Percentiles rank a stretch among this genome's conserved stretches.
Conservation (phyloP, 2,113 vertebrate genomes). For the Trematomus loennbergii region DNA sequence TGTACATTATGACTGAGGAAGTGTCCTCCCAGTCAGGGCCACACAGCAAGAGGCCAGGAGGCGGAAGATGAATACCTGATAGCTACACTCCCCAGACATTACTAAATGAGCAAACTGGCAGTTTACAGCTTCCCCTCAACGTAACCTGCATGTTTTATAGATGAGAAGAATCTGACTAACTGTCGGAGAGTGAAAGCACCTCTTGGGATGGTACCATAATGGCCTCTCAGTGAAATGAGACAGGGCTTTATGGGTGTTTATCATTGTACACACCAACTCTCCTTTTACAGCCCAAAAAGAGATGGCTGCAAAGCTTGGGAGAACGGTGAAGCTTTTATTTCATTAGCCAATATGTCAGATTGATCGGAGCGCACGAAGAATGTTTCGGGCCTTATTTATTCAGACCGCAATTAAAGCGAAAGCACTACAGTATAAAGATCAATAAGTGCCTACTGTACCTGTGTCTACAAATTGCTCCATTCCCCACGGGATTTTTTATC, state of each 20-base stretch:
- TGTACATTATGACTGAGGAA: slow-evolving; percentile 71
- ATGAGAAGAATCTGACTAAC: slow-evolving; percentile 78
- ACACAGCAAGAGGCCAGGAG: slow-evolving; percentile 63
- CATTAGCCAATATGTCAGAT: slow-evolving; percentile 69
- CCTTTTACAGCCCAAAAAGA: slow-evolving; percentile 67
- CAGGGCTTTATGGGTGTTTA: slow-evolving; percentile 77
- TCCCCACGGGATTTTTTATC: slow-evolving; percentile 50
- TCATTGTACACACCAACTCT: slow-evolving; percentile 73
- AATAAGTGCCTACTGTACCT: slow-evolving; percentile 57
- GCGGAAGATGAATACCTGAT: slow-evolving; percentile 78
- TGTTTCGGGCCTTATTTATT: slow-evolving; percentile 68
- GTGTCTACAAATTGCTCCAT: slow-evolving; percentile 48
- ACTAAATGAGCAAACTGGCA: slow-evolving; percentile 81
- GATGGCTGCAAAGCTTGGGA: slow-evolving; percentile 60
- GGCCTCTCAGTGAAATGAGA: slow-evolving; percentile 77
- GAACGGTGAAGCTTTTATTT: slow-evolving; percentile 75
- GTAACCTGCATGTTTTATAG: slow-evolving; percentile 82
- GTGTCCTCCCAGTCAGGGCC: slow-evolving; percentile 70
- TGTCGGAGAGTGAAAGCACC: slow-evolving; percentile 76
- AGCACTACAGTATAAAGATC: slow-evolving; percentile 63
- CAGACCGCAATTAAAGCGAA: slow-evolving; percentile 69
- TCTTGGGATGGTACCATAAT: slow-evolving; percentile 74
- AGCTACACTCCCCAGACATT: slow-evolving; percentile 77
- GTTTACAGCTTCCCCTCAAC: slow-evolving; percentile 78
- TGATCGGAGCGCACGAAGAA: slow-evolving; percentile 63